Percentiles rank a stretch among this genome's conserved stretches.
These are phyloP conservation scores for Morone saxatilis DNA, from an alignment of 2,113 vertebrate species.

Conservation along the genomic window DNA sequence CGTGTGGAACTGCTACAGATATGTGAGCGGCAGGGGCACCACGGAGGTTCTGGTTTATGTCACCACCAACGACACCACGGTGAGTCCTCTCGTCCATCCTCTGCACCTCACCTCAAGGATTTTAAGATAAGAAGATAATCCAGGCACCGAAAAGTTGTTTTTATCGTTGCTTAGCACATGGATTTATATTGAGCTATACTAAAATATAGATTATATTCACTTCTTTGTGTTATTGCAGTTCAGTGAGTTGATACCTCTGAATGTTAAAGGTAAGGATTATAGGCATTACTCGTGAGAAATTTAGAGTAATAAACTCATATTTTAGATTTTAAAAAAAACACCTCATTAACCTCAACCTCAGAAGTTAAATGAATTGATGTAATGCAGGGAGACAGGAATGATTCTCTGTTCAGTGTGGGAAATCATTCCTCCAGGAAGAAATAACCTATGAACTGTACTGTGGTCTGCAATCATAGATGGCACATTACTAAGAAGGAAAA, in stretches of 20 bases:
- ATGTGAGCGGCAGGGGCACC: conserved; percentile 92
- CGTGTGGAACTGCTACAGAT: conserved; percentile 98
- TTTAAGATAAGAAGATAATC: conserved; percentile 1
- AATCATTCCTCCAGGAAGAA: neutral
- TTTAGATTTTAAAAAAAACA: neutral
- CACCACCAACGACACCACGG: conserved; percentile 94
- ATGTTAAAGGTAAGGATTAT: conserved; percentile 59
- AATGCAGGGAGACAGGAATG: neutral
- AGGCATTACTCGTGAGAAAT: conserved; percentile 11
- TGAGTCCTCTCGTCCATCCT: conserved; percentile 78
- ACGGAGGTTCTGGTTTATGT: conserved; percentile 96
- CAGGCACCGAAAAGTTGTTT: conserved; percentile 16
- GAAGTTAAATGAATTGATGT: neutral
- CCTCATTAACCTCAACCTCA: conserved; percentile 35
- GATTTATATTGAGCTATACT: neutral
- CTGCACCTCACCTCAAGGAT: conserved; percentile 1
- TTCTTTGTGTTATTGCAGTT: conserved; percentile 63
- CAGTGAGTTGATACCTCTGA: conserved; percentile 65
- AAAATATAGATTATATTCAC: conserved; percentile 21
- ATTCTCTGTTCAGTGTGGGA: neutral
- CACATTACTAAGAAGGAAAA: neutral
- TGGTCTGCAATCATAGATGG: neutral
- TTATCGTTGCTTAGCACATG: neutral
- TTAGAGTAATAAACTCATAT: neutral
- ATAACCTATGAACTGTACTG: neutral